A percentile compares a stretch with the other conserved stretches of the same genome.
These are phyloP conservation scores for Nemotelus pantherinus DNA, from an alignment of 2,888 invertebrate species.

Conservation along the genomic window DNA sequence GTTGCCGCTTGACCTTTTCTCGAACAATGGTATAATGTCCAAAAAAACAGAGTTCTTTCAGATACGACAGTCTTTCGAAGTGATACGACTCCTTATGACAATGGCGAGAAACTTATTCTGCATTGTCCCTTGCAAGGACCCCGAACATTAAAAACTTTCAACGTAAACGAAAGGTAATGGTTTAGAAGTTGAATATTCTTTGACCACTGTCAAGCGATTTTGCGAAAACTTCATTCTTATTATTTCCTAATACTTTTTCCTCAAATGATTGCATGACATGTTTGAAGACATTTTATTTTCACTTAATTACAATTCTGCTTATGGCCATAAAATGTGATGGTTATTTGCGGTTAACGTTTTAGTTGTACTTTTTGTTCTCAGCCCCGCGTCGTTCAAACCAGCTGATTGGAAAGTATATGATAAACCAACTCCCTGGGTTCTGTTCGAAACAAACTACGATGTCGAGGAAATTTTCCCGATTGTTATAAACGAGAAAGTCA, in stretches of 20 bases:
- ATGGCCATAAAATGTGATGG: too few relatives aligned
- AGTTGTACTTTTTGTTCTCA: conserved; percentile 52
- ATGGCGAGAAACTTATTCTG: conserved; percentile 73
- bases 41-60: conserved; percentile 59
- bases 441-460: conserved; percentile 79
- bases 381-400: conserved; percentile 68
- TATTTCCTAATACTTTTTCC: too few relatives aligned
- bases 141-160: conserved; percentile 11
- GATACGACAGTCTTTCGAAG: conserved; percentile 71
- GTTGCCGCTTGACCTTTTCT: background rate
- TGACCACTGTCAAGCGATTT: too few relatives aligned
- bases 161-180: conserved; percentile 12
- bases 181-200: too few relatives aligned
- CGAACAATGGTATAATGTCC: conserved; percentile 3
- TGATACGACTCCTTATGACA: conserved; percentile 61
- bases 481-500: conserved; percentile 65
- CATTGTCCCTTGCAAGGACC: conserved; percentile 67
- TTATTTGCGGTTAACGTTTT: too few relatives aligned
- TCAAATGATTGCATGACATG: too few relatives aligned
- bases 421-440: conserved; percentile 78
- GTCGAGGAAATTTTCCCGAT: conserved; percentile 81
- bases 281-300: too few relatives aligned
- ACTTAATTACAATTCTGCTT: too few relatives aligned
- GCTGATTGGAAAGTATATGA: conserved; percentile 82
- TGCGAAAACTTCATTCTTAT: too few relatives aligned